Evolutionary conservation across 2,113 vertebrate genomes (phyloP).

Genomic region (Campylorhamphus procurvoides): DNA sequence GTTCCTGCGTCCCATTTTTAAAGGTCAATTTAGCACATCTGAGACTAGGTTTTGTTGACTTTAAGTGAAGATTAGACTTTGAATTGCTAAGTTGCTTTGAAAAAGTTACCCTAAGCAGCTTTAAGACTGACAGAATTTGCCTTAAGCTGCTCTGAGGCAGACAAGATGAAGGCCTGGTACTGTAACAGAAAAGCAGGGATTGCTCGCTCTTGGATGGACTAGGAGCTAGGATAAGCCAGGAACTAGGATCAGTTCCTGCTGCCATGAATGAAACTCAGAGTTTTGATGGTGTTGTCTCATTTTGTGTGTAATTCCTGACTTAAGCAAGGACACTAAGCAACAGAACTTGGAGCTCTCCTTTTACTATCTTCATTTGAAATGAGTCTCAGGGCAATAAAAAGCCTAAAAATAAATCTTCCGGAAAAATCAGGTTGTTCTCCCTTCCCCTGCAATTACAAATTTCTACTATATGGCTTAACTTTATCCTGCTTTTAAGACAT

Average conservation of each 20-base stretch:
- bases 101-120: conserved; percentile 22
- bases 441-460: neutral
- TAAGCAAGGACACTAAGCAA: neutral
- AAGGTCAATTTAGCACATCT: conserved; percentile 14
- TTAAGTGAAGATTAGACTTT: conserved; percentile 35
- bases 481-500: neutral
- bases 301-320: neutral
- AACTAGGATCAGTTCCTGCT: neutral
- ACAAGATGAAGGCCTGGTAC: neutral
- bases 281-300: neutral
- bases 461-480: neutral
- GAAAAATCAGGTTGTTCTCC: neutral
- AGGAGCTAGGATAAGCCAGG: neutral
- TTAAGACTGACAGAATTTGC: conserved; percentile 37
- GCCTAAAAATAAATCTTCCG: neutral
- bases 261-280: neutral
- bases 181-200: neutral
- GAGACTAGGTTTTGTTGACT: conserved; percentile 15
- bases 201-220: neutral
- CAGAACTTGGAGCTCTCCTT: neutral
- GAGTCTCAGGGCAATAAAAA: neutral
- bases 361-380: neutral
- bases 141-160: neutral
- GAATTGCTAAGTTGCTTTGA: neutral
- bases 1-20: neutral